phyloP scores from a whole-genome alignment of 2,797 vertebrate genomes.

The Kryptolebias ocellatus region DNA sequence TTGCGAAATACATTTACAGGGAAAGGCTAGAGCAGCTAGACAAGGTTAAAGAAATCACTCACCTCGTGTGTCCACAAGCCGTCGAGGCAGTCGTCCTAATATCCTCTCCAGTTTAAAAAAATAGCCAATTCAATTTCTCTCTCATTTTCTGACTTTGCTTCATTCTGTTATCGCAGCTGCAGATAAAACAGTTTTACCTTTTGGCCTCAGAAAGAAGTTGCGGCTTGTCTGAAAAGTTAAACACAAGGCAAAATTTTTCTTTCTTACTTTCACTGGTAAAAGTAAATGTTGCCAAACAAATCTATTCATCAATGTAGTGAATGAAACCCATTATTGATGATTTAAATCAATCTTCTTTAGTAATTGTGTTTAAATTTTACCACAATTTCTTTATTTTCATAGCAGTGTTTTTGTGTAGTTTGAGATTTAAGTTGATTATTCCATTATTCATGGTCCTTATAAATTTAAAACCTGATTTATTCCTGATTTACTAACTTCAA shows the following conservation, averaged over 20 bases:
- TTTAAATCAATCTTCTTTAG: no score
- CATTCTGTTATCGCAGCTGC: slow-evolving; percentile 27
- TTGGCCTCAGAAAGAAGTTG: slow-evolving; percentile 5
- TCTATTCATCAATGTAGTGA: not conserved
- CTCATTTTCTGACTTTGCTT: slow-evolving; percentile 34
- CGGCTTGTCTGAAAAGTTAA: slow-evolving; percentile 2
- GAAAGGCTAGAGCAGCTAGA: slow-evolving; percentile 27
- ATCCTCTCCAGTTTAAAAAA: slow-evolving; percentile 42
- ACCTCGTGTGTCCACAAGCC: slow-evolving; percentile 38
- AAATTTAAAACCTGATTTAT: no score
- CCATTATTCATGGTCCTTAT: no score
- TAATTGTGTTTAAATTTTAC: no score
- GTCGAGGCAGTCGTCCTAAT: slow-evolving; percentile 37
- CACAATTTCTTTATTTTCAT: no score
- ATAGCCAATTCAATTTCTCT: slow-evolving; percentile 25
- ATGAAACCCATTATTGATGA: no score
- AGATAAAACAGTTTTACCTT: slow-evolving; percentile 18
- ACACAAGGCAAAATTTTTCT: not conserved
- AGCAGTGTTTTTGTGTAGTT: no score
- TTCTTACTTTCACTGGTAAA: not conserved
- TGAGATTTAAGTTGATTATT: no score
- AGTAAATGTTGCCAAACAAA: slow-evolving; percentile 20
- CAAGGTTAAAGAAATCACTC: slow-evolving; percentile 59
- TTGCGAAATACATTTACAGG: slow-evolving; percentile 55
- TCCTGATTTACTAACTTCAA: no score